Conservation (phyloP, 1,140 invertebrate genomes). For the Reticulitermes speratus region DNA sequence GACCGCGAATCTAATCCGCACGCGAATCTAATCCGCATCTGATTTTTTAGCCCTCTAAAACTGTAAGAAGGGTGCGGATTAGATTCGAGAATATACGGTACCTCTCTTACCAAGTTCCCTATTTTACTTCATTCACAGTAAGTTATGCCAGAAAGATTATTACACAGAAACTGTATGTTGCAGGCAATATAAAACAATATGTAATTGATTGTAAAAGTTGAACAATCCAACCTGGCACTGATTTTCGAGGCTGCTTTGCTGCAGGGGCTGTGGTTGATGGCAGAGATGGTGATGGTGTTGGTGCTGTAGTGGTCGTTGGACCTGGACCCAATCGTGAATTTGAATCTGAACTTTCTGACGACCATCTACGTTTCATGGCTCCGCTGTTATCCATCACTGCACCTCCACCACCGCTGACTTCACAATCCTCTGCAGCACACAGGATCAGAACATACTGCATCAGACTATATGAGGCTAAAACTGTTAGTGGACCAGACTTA, state of each 20-base stretch:
- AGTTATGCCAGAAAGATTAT: too few species aligned
- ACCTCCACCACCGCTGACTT: conserved; percentile 23
- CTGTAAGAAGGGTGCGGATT: too few species aligned
- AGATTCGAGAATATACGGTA: too few species aligned
- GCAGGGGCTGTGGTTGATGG: conserved; percentile 25
- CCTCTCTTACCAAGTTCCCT: too few species aligned
- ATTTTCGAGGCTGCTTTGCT: conserved; percentile 49
- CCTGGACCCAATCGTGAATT: conserved; percentile 27
- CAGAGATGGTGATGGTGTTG: neutral
- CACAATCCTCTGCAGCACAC: conserved; percentile 24
- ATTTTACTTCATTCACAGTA: too few species aligned
- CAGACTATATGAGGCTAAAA: neutral
- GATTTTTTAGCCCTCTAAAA: too few species aligned
- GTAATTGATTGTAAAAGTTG: too few species aligned
- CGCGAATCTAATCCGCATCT: too few species aligned
- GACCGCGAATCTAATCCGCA: too few species aligned
- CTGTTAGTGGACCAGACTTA: too few species aligned
- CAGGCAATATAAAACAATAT: too few species aligned
- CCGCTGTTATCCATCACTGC: conserved; percentile 21
- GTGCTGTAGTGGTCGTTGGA: conserved; percentile 34
- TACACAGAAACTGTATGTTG: too few species aligned
- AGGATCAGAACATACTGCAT: neutral
- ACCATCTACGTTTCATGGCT: conserved; percentile 34
- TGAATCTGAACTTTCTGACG: conserved; percentile 34
- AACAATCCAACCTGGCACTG: conserved; percentile 46